Percentiles rank a stretch among this genome's conserved stretches.
phyloP scores from a whole-genome alignment of 2,888 invertebrate genomes.

The Mongoloraphidia duomilia region DNA sequence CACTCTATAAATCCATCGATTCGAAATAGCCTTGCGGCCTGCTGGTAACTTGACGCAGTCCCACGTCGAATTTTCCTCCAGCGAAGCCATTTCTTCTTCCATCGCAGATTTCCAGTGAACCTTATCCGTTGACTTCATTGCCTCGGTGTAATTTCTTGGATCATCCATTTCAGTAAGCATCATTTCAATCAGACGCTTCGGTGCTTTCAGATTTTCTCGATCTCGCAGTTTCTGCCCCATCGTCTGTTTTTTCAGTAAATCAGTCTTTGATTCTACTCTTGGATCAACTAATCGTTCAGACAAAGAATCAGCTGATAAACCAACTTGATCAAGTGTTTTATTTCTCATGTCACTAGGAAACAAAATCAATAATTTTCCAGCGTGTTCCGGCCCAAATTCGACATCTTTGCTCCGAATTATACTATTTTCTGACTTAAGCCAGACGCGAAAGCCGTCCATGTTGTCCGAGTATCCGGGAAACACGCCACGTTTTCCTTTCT shows the following conservation, averaged over 20 bases:
- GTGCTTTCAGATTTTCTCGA: neutral
- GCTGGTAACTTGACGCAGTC: slow-evolving; percentile 7
- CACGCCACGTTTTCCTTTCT: slow-evolving; percentile 18
- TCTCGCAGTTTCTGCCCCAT: neutral
- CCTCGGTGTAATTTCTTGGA: slow-evolving; percentile 11
- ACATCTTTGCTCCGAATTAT: slow-evolving; percentile 7
- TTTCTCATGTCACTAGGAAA: slow-evolving; percentile 3
- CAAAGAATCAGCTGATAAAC: neutral
- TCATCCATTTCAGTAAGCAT: neutral
- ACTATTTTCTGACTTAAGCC: slow-evolving; percentile 8
- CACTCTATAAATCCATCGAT: slow-evolving; percentile 10
- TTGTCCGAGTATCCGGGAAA: slow-evolving; percentile 22
- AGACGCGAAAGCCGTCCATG: slow-evolving; percentile 10
- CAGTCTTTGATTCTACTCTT: too few species aligned
- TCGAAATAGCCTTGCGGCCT: slow-evolving; percentile 9
- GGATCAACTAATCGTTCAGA: neutral
- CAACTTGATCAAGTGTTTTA: neutral
- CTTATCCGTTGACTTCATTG: slow-evolving; percentile 8
- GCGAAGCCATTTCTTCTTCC: slow-evolving; percentile 12
- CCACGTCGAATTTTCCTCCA: slow-evolving; percentile 15
- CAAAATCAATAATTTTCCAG: neutral
- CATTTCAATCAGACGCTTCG: neutral
- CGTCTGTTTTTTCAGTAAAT: neutral
- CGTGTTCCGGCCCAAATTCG: slow-evolving; percentile 9
- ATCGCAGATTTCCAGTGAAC: slow-evolving; percentile 14